phyloP scores from a whole-genome alignment of 2,888 invertebrate species.

The Ceramica pisi region DNA sequence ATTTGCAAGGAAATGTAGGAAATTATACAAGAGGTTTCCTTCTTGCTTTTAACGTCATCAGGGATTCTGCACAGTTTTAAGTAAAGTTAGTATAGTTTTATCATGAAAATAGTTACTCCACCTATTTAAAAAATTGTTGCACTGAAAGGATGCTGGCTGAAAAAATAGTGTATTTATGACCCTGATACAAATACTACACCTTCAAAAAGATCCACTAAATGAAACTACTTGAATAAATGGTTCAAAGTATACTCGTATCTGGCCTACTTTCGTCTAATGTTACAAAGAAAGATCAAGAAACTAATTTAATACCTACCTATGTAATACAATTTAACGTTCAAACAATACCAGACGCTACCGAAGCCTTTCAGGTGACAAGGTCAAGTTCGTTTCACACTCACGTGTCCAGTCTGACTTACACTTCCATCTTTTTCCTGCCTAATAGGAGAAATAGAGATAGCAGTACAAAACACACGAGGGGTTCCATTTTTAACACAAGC shows the following conservation, averaged over 20 bases:
- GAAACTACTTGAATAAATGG: neutral
- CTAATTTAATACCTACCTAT: slow-evolving; percentile 20
- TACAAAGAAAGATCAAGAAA: neutral
- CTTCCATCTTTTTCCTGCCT: slow-evolving; percentile 16
- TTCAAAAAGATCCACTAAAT: too few species aligned
- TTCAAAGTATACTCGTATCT: neutral
- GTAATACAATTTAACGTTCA: slow-evolving; percentile 37
- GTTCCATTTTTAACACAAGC: slow-evolving; percentile 45
- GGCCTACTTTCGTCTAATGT: neutral
- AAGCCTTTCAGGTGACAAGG: slow-evolving; percentile 76
- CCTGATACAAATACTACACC: too few species aligned
- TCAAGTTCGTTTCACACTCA: slow-evolving; percentile 70
- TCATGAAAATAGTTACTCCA: too few species aligned
- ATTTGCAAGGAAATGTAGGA: slow-evolving; percentile 14
- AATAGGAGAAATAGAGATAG: slow-evolving; percentile 32
- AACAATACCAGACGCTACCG: slow-evolving; percentile 28
- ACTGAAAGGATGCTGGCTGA: too few species aligned
- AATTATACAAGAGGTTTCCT: neutral
- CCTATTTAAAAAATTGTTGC: too few species aligned
- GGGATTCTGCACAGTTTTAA: too few species aligned
- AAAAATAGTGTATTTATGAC: too few species aligned
- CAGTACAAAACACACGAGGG: slow-evolving; percentile 13
- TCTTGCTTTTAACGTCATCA: too few species aligned
- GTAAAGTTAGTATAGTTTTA: too few species aligned
- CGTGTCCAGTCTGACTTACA: slow-evolving; percentile 40